Base-by-base conservation (phyloP, 2,888 invertebrate species). In the Cataglyphis altisquamis region DNA sequence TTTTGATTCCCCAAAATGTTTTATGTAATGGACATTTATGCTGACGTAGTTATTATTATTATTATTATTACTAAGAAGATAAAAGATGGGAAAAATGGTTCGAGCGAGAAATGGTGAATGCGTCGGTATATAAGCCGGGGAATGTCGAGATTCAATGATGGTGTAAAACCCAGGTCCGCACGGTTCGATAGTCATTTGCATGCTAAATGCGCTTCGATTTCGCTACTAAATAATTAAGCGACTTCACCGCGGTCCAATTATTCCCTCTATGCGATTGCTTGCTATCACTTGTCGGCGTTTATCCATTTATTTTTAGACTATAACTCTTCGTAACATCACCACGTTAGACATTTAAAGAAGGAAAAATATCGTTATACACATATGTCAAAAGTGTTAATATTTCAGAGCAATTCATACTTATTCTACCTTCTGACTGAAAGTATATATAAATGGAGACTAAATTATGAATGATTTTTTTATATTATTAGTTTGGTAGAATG, bases 151-250 rank as follows among this genome's bases (percentile, higher is more conserved):
- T 83, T 83, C 80, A 85, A 84, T 82, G 85, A 88, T 82, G 85
- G 84, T 87, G 82, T 87, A 90, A 90, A 90, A 88, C 88, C 85
- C 84, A 74, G 81, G 85, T 52, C 29, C 85, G 84, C 86, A 82
- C 85, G 78, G 90, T 85, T 92, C 91, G 88, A 91, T 90, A 89
- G 88, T 87, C 83, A 91, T 92, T 92, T 92, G 91, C 92, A 92
- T 92, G 89, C 81, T 77, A 86, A 87, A 92, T 92, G 90, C 82
- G 86, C 83, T 91, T 91, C 91, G 91, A 91, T 92, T 89, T 89
- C 84, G 84, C 82, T 74, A 73, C 80, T 90, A 85, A 91, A 92
- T 91, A 90, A 90, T 91, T 91, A 89, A 90, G 89, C 82, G 85
- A 57, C 77, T 70, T 72, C 68, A 55, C 39, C 55, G 39, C 45